Conservation (phyloP, 2,797 vertebrate species). For the Aplochiton taeniatus region DNA sequence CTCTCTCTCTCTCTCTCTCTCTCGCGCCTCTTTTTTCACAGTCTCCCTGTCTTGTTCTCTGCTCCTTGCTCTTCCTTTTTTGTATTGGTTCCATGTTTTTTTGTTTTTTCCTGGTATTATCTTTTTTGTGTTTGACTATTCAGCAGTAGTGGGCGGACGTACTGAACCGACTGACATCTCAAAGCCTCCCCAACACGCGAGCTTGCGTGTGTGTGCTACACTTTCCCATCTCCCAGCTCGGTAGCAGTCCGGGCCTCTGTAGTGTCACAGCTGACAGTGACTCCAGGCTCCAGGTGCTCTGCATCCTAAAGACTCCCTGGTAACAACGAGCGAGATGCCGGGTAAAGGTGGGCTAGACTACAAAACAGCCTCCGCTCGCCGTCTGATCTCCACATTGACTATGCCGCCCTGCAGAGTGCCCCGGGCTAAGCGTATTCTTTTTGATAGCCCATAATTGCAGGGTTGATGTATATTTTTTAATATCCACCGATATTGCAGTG, state of each 20-base stretch:
- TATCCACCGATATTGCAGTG: constrained; percentile 77
- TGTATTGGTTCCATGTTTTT: no score
- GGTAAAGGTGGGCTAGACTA: no score
- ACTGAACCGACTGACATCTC: not conserved
- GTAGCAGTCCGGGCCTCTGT: not conserved
- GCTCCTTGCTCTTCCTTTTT: not conserved
- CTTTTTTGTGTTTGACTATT: no score
- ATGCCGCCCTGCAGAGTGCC: constrained; percentile 50
- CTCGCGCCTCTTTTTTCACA: not conserved
- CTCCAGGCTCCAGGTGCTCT: constrained; percentile 24
- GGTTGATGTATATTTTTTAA: constrained; percentile 83
- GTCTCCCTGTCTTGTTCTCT: not conserved
- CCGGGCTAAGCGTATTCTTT: constrained; percentile 69
- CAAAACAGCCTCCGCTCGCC: no score
- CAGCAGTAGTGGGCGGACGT: no score
- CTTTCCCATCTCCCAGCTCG: no score
- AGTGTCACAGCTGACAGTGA: constrained; percentile 28
- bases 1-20: constrained; percentile 10
- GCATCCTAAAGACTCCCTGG: no score
- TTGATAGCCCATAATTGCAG: constrained; percentile 78
- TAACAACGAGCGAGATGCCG: no score
- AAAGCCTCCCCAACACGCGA: constrained; percentile 28
- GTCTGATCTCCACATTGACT: constrained; percentile 52
- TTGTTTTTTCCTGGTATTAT: no score
- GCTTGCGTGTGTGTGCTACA: constrained; percentile 30